Base-by-base conservation (phyloP, 2,797 vertebrate genomes). In the Gouania willdenowi region DNA sequence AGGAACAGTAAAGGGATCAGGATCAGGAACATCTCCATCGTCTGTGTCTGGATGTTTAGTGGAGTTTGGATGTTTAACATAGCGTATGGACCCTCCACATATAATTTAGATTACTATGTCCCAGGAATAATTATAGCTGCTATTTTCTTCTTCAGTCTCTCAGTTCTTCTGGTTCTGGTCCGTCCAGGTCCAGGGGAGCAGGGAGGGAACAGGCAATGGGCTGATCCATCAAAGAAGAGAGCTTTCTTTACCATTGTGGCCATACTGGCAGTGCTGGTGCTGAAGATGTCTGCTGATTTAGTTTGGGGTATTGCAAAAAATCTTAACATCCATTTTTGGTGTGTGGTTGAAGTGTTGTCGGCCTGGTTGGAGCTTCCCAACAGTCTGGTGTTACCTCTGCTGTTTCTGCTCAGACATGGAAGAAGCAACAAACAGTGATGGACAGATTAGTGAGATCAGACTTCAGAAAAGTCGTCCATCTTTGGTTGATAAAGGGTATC, bases 311-410 rank as follows among this genome's bases (percentile, higher is more conserved):
- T 12, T 3, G 4, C 5, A 7, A 5, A 12, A 26, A n/a, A n/a
- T n/a, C 3, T 3, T 6, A 3, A 6, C 2, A 16, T 1, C 6
- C 26, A 13, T 14, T 1, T 6, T 2, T 0, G n/a, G 1, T 63
- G 62, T 15, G 1, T 0, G 1, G 0, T 56, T 4, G 1, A 41
- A 2, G 25, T 41, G 8, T 1, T 2, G 2, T 41, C 2, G 0
- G 0, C 52, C 0, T 26, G 3, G 1, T 0, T 63, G 10, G 14
- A 2, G 0, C 0, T 48, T 0, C 71, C 66, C 7, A 55, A 66
- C 29, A 47, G 30, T 5, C 27, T 67, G 14, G 18, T 66, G 22
- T 33, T 60, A 2, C 66, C 71, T 1, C 9, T 66, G 21, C 6
- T 74, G 21, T 60, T 45, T 5, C 49, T 69, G 22, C 58, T 53